These are phyloP conservation scores for Molossus alvarezi DNA, from an alignment of 2,797 vertebrate genomes.

Conservation along the genomic window DNA sequence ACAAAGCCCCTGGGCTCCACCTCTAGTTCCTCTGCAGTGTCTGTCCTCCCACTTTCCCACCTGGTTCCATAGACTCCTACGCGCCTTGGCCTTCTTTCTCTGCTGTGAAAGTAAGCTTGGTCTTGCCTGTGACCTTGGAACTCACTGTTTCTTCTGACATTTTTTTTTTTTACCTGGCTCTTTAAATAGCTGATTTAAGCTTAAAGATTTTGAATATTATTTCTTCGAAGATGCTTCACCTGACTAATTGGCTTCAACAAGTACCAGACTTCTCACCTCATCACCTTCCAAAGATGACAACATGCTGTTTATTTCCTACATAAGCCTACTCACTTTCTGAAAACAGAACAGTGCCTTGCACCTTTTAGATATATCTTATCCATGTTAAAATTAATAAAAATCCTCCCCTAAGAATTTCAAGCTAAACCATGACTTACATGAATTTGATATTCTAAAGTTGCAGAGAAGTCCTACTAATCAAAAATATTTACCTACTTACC, in stretches of 20 bases:
- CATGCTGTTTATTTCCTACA: background rate
- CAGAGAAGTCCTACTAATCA: background rate
- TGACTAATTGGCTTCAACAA: background rate
- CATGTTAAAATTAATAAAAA: constrained; percentile 50
- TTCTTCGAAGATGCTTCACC: background rate
- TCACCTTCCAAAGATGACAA: background rate
- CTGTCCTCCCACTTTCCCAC: background rate
- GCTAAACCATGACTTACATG: background rate
- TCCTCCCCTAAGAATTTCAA: background rate
- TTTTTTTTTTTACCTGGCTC: background rate
- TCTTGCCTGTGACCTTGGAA: background rate
- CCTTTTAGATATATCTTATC: background rate
- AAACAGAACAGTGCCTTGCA: background rate
- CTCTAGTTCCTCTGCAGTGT: background rate
- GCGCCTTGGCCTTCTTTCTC: background rate
- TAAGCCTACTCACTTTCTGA: background rate
- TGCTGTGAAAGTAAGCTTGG: background rate
- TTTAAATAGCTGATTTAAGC: background rate
- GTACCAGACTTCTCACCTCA: background rate
- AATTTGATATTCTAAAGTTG: constrained; percentile 1
- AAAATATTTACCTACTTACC: background rate
- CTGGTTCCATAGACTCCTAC: background rate
- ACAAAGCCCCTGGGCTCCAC: background rate
- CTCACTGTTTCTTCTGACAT: background rate
- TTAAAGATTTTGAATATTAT: background rate